A percentile compares a stretch with the other conserved stretches of the same genome.
These are phyloP conservation scores for Diorhabda elongata DNA, from an alignment of 1,140 invertebrate genomes.

Conservation along the genomic window DNA sequence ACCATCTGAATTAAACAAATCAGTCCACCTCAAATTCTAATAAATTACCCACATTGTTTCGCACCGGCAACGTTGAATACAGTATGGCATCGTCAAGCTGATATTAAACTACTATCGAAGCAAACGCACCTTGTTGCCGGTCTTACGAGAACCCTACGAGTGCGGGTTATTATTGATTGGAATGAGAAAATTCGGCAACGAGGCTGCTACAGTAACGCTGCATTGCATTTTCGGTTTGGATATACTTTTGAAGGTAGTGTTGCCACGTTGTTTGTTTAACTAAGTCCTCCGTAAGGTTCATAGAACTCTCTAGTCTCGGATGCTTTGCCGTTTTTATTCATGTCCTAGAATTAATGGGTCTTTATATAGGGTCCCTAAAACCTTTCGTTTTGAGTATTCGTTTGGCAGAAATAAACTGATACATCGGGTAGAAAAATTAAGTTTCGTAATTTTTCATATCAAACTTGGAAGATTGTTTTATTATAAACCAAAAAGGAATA, in stretches of 20 bases:
- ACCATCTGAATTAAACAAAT: neutral
- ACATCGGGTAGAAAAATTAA: neutral
- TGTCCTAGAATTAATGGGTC: constrained; percentile 12
- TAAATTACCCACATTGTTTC: constrained; percentile 6
- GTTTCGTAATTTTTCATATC: too few species aligned
- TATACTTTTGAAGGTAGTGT: constrained; percentile 10
- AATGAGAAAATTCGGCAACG: constrained; percentile 37
- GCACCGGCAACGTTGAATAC: neutral
- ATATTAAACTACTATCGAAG: constrained; percentile 12
- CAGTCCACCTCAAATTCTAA: constrained; percentile 5
- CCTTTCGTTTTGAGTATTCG: neutral
- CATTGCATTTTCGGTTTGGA: constrained; percentile 35
- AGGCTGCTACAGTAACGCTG: constrained; percentile 43
- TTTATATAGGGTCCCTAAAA: constrained; percentile 1
- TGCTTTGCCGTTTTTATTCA: constrained; percentile 8
- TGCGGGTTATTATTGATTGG: constrained; percentile 44
- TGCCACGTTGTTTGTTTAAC: constrained; percentile 10
- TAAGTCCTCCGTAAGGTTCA: constrained; percentile 10
- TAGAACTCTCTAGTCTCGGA: constrained; percentile 9
- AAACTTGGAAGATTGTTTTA: too few species aligned
- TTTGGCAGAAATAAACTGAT: neutral
- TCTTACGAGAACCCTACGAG: constrained; percentile 25
- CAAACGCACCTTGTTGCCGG: constrained; percentile 30
- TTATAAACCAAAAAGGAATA: too few species aligned
- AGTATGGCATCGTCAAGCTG: constrained; percentile 8